Evolutionary conservation across 1,140 invertebrate species (phyloP).

Genomic region (Ceratina australensis): DNA sequence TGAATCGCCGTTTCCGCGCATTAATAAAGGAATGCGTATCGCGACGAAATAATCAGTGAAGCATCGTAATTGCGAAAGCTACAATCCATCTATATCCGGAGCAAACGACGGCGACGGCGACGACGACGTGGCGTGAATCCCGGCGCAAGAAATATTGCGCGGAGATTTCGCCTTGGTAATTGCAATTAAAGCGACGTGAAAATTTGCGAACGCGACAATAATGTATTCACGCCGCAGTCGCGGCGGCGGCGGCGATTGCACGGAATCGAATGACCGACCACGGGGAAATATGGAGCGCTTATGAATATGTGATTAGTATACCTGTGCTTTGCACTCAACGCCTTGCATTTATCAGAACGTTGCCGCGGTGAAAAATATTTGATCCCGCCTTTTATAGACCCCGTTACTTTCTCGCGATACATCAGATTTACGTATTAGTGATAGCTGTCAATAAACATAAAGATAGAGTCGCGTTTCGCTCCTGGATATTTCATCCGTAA

Average conservation of each 20-base stretch:
- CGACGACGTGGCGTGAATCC: not conserved
- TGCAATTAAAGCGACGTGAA: constrained; percentile 31
- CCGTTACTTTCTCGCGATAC: no score
- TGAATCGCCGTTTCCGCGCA: not conserved
- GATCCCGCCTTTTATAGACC: no score
- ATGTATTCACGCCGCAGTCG: constrained; percentile 30
- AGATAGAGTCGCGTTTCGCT: no score
- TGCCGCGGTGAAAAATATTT: no score
- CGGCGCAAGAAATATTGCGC: constrained; percentile 2
- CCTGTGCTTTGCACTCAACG: not conserved
- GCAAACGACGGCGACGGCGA: not conserved
- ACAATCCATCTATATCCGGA: not conserved
- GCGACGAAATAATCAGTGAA: not conserved
- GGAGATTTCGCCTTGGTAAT: constrained; percentile 12
- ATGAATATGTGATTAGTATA: constrained; percentile 32
- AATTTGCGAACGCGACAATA: constrained; percentile 32
- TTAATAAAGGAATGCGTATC: not conserved
- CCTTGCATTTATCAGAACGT: constrained; percentile 15
- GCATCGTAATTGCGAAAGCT: not conserved
- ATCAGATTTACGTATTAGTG: no score
- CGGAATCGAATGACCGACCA: constrained; percentile 20
- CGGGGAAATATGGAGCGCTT: constrained; percentile 12
- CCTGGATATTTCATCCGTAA: no score
- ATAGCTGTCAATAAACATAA: no score
- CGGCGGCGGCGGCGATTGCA: constrained; percentile 16